phyloP scores from a whole-genome alignment of 1,140 invertebrate genomes.

The Halyomorpha halys region DNA sequence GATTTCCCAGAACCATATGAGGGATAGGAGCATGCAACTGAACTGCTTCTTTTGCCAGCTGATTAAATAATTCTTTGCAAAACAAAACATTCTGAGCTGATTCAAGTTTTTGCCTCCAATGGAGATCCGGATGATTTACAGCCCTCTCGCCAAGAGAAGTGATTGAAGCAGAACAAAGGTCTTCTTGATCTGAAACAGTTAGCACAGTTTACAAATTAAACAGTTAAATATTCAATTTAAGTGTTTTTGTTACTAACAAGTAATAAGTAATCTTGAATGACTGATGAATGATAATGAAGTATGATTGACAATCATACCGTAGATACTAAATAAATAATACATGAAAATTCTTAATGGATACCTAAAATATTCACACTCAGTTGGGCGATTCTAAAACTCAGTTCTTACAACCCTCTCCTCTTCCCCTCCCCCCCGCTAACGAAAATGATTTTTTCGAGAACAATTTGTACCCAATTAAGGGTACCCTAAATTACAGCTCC shows the following conservation, averaged over 20 bases:
- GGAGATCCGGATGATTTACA: slow-evolving; percentile 60
- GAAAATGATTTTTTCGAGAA: no score
- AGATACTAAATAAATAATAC: no score
- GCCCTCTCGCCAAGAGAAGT: slow-evolving; percentile 51
- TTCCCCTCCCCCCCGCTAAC: no score
- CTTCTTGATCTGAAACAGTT: slow-evolving; percentile 58
- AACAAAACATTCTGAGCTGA: slow-evolving; percentile 94
- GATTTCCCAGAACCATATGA: slow-evolving; percentile 92
- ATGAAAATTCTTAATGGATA: no score
- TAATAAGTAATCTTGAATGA: background rate
- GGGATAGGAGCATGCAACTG: slow-evolving; percentile 85
- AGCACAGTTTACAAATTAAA: background rate
- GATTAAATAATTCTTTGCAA: slow-evolving; percentile 93
- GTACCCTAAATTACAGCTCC: no score
- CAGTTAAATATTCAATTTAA: background rate
- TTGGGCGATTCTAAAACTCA: no score
- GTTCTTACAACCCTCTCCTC: no score
- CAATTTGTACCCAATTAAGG: no score
- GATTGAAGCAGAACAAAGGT: slow-evolving; percentile 66
- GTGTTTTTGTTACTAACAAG: background rate
- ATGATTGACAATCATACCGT: no score
- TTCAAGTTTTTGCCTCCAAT: slow-evolving; percentile 92
- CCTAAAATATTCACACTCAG: no score
- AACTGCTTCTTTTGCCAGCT: slow-evolving; percentile 88
- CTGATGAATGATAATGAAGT: no score